Evolutionary conservation across 2,113 vertebrate species (phyloP).

Genomic region (Trematomus loennbergii): DNA sequence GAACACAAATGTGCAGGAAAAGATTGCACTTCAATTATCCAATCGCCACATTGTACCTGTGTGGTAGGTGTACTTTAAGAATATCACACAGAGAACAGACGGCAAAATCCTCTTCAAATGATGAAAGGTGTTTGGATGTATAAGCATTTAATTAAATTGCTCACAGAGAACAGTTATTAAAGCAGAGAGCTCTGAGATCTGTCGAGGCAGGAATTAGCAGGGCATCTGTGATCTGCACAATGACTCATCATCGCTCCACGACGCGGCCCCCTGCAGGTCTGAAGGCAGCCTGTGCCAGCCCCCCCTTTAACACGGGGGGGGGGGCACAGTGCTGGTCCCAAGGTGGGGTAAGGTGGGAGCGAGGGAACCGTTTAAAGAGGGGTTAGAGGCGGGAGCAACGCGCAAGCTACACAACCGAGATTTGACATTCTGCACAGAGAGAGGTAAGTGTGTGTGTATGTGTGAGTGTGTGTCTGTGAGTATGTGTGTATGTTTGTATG

Average conservation of each 20-base stretch:
- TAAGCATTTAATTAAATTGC: constrained; percentile 65
- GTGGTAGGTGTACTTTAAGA: constrained; percentile 3
- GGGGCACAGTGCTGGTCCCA: constrained; percentile 28
- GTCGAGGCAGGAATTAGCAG: background rate
- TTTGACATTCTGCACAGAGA: background rate
- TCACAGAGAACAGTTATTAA: constrained; percentile 54
- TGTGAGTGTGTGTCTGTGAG: background rate
- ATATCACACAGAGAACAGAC: constrained; percentile 14
- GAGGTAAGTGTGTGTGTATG: constrained; percentile 41
- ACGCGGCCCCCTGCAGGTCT: constrained; percentile 67
- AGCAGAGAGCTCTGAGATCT: constrained; percentile 23
- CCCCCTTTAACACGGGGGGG: constrained; percentile 36
- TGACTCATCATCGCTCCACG: constrained; percentile 69
- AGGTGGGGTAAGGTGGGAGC: constrained; percentile 5
- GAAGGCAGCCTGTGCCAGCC: constrained; percentile 44
- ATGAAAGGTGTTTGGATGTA: constrained; percentile 35
- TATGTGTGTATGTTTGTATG: background rate
- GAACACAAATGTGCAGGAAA: constrained; percentile 22
- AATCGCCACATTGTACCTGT: constrained; percentile 4
- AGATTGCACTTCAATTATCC: constrained; percentile 44
- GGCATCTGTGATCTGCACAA: constrained; percentile 61
- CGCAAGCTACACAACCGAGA: background rate
- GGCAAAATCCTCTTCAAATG: constrained; percentile 33
- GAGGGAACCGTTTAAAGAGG: background rate
- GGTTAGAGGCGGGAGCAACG: background rate